Conservation (phyloP, 2,797 vertebrate species). For the Protonibea diacanthus region DNA sequence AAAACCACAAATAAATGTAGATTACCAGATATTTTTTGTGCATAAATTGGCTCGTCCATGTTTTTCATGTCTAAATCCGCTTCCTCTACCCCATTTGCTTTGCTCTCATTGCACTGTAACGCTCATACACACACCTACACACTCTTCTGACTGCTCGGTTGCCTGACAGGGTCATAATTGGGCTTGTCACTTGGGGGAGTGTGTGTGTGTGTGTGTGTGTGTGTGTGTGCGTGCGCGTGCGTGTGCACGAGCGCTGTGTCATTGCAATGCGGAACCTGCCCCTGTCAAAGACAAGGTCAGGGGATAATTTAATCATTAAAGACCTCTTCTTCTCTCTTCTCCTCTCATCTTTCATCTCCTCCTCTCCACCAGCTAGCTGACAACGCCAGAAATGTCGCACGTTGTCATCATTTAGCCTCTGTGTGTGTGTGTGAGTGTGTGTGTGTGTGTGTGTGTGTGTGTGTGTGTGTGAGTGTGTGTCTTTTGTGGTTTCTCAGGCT, state of each 20-base stretch:
- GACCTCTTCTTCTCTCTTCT: conserved; percentile 72
- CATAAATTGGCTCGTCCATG: not conserved
- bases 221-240: conserved; percentile 29
- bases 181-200: conserved; percentile 77
- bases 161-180: conserved; percentile 85
- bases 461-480: conserved; percentile 25
- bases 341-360: conserved; percentile 47
- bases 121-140: conserved; percentile 50
- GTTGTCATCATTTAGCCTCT: conserved; percentile 76
- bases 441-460: conserved; percentile 29
- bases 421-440: conserved; percentile 12
- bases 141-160: conserved; percentile 67
- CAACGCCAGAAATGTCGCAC: conserved; percentile 74
- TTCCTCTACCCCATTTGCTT: conserved; percentile 36
- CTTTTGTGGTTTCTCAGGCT: conserved; percentile 67
- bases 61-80: conserved; percentile 18
- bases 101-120: conserved; percentile 35
- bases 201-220: conserved; percentile 9
- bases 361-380: conserved; percentile 72
- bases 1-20: not conserved
- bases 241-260: conserved; percentile 50
- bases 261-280: conserved; percentile 73
- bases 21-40: not conserved
- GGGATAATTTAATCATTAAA: conserved; percentile 89
- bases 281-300: conserved; percentile 86